Evolutionary conservation across 1,140 invertebrate genomes (phyloP).

Genomic region (Hyposmocoma kahamanoa): DNA sequence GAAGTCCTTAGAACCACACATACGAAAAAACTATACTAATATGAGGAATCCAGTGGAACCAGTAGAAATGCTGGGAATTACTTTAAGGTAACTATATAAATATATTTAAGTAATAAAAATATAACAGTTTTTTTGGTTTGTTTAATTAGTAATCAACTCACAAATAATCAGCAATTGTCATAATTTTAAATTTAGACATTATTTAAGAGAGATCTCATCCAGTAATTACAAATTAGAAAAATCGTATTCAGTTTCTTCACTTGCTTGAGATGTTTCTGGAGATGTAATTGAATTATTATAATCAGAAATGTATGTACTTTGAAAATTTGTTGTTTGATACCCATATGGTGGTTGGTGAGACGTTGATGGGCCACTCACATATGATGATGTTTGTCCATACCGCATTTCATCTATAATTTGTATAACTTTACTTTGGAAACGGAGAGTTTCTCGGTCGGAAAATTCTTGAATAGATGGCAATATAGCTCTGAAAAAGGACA

Average conservation of each 20-base stretch:
- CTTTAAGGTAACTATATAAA: conserved; percentile 22
- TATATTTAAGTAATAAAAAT: conserved; percentile 7
- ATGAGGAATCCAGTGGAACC: conserved; percentile 28
- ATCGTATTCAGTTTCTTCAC: conserved; percentile 5
- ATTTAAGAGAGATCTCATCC: conserved; percentile 1
- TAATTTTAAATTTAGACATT: conserved; percentile 6
- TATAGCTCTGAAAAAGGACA: conserved; percentile 8
- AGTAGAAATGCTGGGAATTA: conserved; percentile 26
- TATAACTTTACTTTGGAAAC: conserved; percentile 8
- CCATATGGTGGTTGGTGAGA: conserved; percentile 8
- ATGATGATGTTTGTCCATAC: conserved; percentile 7
- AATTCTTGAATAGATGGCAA: conserved; percentile 7
- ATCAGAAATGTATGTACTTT: conserved; percentile 6
- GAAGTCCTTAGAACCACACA: conserved; percentile 17
- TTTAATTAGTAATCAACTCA: conserved; percentile 6
- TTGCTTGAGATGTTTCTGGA: conserved; percentile 7
- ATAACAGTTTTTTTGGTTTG: conserved; percentile 1
- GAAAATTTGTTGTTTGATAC: conserved; percentile 9
- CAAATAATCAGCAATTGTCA: conserved; percentile 8
- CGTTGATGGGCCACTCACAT: conserved; percentile 6
- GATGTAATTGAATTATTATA: conserved; percentile 7
- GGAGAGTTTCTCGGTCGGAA: conserved; percentile 4
- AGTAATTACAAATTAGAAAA: conserved; percentile 1
- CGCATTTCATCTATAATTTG: conserved; percentile 9
- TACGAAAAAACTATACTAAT: conserved; percentile 26